Conservation (phyloP, 2,888 invertebrate species). For the Tachina fera region DNA sequence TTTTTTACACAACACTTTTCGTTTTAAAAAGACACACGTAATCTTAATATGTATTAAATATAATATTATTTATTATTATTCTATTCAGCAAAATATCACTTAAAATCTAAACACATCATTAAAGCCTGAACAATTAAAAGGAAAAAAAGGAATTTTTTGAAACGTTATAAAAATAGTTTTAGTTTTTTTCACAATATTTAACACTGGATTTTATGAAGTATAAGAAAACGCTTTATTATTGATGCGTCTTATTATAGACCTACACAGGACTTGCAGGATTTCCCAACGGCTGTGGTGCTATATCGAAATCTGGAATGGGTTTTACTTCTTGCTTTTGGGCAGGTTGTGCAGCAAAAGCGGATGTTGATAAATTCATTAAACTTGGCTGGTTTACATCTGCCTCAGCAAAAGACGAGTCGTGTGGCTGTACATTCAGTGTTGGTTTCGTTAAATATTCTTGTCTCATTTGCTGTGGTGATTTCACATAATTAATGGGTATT, state of each 20-base stretch:
- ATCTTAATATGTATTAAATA: no score
- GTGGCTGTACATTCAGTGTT: slow-evolving; percentile 10
- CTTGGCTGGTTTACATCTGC: slow-evolving; percentile 72
- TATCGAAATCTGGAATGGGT: slow-evolving; percentile 71
- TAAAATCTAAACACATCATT: no score
- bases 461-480: slow-evolving; percentile 79
- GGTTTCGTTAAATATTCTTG: slow-evolving; percentile 74
- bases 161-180: no score
- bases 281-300: slow-evolving; percentile 74
- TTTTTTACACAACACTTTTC: no score
- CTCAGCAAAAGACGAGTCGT: slow-evolving; percentile 4
- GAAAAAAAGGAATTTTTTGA: background rate
- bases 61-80: no score
- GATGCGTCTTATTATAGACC: background rate
- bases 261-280: slow-evolving; percentile 73
- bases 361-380: slow-evolving; percentile 76
- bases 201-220: background rate
- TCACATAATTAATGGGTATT: slow-evolving; percentile 86
- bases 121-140: no score
- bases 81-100: no score
- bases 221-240: background rate
- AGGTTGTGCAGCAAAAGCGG: slow-evolving; percentile 77
- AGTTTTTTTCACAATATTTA: background rate
- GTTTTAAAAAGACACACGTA: no score
- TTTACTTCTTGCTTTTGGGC: background rate